Evolutionary conservation across 1,140 invertebrate genomes (phyloP).

Genomic region (Listronotus bonariensis): DNA sequence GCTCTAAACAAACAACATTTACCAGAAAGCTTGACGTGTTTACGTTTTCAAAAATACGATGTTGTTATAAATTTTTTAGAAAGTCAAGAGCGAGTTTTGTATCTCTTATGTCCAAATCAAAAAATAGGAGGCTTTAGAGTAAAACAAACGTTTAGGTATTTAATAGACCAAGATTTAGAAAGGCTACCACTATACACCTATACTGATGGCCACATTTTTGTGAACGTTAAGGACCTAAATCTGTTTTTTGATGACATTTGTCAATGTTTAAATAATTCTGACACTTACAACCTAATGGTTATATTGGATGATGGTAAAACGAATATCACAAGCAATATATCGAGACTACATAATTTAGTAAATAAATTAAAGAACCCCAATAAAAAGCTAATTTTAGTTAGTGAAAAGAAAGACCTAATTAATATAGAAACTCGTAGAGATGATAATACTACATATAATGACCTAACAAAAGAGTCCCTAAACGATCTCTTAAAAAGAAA

Average conservation of each 20-base stretch:
- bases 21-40: neutral
- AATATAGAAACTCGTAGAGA: no score
- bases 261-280: neutral
- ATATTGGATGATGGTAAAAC: neutral
- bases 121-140: no score
- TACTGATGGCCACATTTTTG: no score
- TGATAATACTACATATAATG: neutral
- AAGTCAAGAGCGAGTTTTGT: no score
- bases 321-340: neutral
- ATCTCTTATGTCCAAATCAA: no score
- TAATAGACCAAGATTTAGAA: no score
- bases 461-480: neutral
- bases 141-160: no score
- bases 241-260: no score
- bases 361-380: neutral
- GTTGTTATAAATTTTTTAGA: no score
- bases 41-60: no score
- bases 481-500: neutral
- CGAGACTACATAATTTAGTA: neutral
- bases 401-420: neutral
- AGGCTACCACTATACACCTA: no score
- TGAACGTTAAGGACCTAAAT: no score
- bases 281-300: neutral
- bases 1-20: neutral
- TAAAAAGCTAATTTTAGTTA: conserved; percentile 1